Evolutionary conservation across 64 coral and sea anemone genomes (phyloP), one percentile per base, ranked within the genome.

Genomic region (Dendronephthya gigantea): DNA sequence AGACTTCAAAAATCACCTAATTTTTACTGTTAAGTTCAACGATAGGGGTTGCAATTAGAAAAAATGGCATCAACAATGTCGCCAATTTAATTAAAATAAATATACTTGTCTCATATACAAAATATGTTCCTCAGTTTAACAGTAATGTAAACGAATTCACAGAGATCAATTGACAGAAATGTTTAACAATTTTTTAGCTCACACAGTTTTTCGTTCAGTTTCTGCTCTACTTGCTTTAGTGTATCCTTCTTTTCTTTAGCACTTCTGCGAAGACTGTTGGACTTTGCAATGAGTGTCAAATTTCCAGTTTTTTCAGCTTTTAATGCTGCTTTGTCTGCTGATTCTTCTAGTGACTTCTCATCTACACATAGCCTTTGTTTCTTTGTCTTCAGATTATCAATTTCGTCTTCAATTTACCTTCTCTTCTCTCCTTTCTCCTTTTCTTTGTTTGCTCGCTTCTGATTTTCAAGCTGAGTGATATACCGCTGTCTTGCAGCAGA

Each of bases 371-470:
- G n/a, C n/a, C n/a, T n/a, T n/a, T n/a, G n/a, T 41, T 52, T 52
- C 50, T 84, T 84, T 41, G 40, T 41, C 82, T 84, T 84, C 82
- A 84, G 37, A 84, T 16, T 41, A 84, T 84, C 82, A 84, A 84
- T 84, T 50, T 49, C 43, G 48, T 84, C 82, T 13, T 84, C 40
- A 36, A 50, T 84, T 22, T 84, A 41, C 48, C 48, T 84, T 84
- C 82, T 84, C 82, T 84, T 84, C 48, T 41, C 48, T 36, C 37
- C 40, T 84, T 84, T 36, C 48, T 36, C 82, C 40, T 84, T 41
- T 45, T 36, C 27, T 84, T 84, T 12, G 13, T 52, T 36, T 84
- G 17, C 37, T 36, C 48, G 82, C 48, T 84, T 84, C 82, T 84
- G 82, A 41, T 84, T n/a, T 45, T 84, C 82, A 36, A 84, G 82